Base-by-base conservation (phyloP, 2,888 invertebrate genomes). In the Sympetrum striolatum region DNA sequence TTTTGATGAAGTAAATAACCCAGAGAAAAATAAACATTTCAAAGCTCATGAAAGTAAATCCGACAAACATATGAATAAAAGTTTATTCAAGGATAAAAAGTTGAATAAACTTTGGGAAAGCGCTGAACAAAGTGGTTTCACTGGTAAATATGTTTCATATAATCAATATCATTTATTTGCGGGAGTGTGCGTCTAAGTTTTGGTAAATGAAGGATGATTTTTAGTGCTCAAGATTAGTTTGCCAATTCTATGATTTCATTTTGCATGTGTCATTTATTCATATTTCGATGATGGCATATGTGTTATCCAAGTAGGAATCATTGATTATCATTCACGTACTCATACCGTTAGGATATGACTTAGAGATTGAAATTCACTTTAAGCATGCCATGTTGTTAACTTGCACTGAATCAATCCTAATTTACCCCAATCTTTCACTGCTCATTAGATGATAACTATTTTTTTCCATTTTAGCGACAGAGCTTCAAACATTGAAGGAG, bases 21-120 rank as follows among this genome's bases (percentile, higher is more conserved):
- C 95, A 3, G 93, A 94, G 39, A 95, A 95, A 92, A 93, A 95
- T 90, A 95, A 95, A 92, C 95, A 95, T 91, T 95, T 96, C 93
- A 94, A 95, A 91, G 95, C 95, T 92, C 92, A 93, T 18, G 93
- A 92, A 92, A 60, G 93, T 5, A 94, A 94, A 2, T 93, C 93
- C 73, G 96, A 96, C 91, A 95, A 96, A 92, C 94, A 94, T 91
- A 93, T 94, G 31, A 93, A 94, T 92, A 97, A 96, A 92, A 96
- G 96, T 93, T 93, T 98, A 15, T 98, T 98, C 93, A 97, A 97
- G 93, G 98, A 99, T 93, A 98, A 98, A 93, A 98, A 98, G 93
- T 94, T 99, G 2, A 98, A 97, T 93, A 96, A 97, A 93, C 94
- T 99, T 8, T 98, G 98, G 98, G 95, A 96, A 60, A 98, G 98